These are phyloP conservation scores for Andinoacara biseriatus DNA, from an alignment of 2,113 vertebrate species.

Conservation along the genomic window DNA sequence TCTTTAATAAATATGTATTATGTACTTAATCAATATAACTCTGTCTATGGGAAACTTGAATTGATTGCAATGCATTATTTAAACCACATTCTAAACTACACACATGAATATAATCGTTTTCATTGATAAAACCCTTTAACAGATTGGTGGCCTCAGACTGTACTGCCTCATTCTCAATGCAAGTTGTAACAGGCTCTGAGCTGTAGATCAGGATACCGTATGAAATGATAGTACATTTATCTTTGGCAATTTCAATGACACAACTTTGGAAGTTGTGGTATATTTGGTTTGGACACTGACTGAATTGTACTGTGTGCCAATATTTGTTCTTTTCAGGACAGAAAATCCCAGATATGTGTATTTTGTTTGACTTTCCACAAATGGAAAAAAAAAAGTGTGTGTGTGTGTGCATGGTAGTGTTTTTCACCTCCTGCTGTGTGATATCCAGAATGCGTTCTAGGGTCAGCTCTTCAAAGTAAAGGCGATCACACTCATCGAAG, in stretches of 20 bases:
- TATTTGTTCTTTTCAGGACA: not conserved
- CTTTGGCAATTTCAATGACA: not conserved
- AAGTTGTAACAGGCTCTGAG: not conserved
- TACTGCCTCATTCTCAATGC: not conserved
- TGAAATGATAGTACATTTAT: not conserved
- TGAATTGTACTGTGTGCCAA: not conserved
- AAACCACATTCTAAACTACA: constrained; percentile 11
- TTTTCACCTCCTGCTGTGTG: constrained; percentile 90
- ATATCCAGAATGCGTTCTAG: constrained; percentile 95
- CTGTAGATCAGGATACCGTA: not conserved
- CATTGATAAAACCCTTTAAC: not conserved
- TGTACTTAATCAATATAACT: constrained; percentile 1
- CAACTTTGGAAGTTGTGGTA: not conserved
- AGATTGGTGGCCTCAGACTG: not conserved
- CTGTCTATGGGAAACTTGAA: not conserved
- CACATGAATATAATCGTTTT: constrained; percentile 6
- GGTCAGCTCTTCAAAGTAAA: constrained; percentile 97
- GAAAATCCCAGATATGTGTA: not conserved
- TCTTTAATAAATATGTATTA: not conserved
- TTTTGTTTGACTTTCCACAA: not conserved
- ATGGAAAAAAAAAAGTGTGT: not conserved
- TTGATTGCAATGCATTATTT: constrained; percentile 16
- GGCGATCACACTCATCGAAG: constrained; percentile 96
- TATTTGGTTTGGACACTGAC: not conserved
- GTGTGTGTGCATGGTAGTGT: not conserved